phyloP scores from a whole-genome alignment of 2,797 vertebrate genomes.

The Pangasius sanitwongsei region DNA sequence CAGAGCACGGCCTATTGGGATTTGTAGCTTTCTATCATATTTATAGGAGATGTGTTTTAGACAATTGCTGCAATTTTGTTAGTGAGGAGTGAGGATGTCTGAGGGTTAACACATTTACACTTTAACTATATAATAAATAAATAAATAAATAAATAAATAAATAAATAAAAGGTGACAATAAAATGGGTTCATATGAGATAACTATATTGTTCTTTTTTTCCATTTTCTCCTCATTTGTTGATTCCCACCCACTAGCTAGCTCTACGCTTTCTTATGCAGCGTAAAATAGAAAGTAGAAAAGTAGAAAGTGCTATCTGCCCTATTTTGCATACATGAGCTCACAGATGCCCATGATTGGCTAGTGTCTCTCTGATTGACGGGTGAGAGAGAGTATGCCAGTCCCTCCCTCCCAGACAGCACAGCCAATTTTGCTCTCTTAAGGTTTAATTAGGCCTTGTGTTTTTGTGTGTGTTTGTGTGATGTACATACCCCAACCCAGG shows the following conservation, averaged over 20 bases:
- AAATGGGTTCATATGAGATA: neutral
- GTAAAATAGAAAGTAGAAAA: too few relatives aligned
- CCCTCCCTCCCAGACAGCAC: neutral
- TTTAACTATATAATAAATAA: neutral
- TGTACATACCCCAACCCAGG: constrained; percentile 94
- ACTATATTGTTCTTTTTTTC: neutral
- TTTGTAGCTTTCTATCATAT: neutral
- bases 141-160: neutral
- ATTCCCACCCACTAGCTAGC: neutral
- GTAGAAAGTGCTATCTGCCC: neutral
- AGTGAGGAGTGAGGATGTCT: neutral
- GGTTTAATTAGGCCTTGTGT: neutral
- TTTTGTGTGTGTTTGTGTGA: neutral
- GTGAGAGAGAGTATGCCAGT: neutral
- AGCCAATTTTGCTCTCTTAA: neutral
- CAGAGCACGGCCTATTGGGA: neutral
- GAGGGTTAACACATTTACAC: neutral
- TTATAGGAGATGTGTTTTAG: neutral
- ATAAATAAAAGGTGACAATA: neutral
- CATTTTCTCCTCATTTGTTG: neutral
- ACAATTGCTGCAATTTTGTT: neutral
- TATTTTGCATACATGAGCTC: neutral
- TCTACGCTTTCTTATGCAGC: too few relatives aligned
- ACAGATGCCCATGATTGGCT: neutral
- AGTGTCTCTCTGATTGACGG: neutral